Evolutionary conservation across 2,888 invertebrate genomes (phyloP), one percentile per base, ranked within the genome.

Genomic region (Andrena praecox): DNA sequence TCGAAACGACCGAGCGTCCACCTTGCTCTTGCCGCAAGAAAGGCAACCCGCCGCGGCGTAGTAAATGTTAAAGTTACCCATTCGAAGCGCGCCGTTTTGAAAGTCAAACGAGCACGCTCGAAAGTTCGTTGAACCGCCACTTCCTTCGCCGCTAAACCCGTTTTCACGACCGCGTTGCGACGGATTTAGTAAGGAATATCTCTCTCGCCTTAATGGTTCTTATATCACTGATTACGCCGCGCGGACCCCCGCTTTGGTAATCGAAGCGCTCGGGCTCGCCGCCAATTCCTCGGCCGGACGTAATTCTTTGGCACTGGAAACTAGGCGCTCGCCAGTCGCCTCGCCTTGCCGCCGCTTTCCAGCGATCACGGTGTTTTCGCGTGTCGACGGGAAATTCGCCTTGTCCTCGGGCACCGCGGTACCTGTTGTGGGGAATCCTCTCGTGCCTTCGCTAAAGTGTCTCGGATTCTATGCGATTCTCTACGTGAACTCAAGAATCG

Each of bases 121-220:
- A 60, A 68, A 77, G 88, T 89, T 86, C 89, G 72, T 85, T 81
- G 88, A 88, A 89, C 88, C 75, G 52, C 20, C 24, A 60, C 24
- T 62, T 76, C 68, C 76, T 64, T 42, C 56, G 24, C 24, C 71
- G 77, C 67, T 81, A 84, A 88, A 87, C 88, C 85, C 87, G 88
- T 88, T 89, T 88, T 80, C 88, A 83, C 83, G 83, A 74, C 60
- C 79, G 79, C 81, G 80, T 81, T 72, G 82, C 59, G 71, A 71
- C 52, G 87, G 85, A 86, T 87, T 87, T 80, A 80, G 82, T 82
- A 84, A 86, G 79, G 75, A 80, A 82, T 88, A 84, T 82, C 84
- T 88, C 81, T 86, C 79, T 66, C 82, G 56, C 56, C 24, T 80
- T 83, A 87, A 88, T 85, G 75, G 50, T 77, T 88, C 88, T 88